These are phyloP conservation scores for Melospiza melodia DNA, from an alignment of 2,113 vertebrate species.

Conservation along the genomic window DNA sequence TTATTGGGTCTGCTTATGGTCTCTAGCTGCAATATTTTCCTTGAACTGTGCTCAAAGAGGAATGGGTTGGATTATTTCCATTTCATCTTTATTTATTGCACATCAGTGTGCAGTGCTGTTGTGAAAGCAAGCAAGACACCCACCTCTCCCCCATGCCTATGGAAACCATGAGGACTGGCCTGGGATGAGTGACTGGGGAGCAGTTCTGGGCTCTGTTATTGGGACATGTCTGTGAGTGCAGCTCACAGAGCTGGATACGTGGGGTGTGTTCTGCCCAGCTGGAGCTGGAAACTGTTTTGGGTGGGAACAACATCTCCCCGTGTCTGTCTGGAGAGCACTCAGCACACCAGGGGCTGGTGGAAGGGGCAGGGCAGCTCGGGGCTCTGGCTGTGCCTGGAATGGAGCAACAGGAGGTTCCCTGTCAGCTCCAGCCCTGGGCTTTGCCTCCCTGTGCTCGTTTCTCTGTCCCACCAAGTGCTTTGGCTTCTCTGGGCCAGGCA, in stretches of 20 bases:
- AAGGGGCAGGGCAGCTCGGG: not conserved
- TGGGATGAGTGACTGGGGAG: constrained; percentile 48
- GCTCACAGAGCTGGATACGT: not conserved
- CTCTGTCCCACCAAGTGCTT: not conserved
- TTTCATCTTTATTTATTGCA: constrained; percentile 61
- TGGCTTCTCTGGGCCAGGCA: not conserved
- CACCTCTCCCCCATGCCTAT: constrained; percentile 28
- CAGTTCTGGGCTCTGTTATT: constrained; percentile 4
- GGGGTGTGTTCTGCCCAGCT: constrained; percentile 12
- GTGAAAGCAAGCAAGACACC: constrained; percentile 39
- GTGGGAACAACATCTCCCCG: constrained; percentile 28
- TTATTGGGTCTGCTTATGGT: constrained; percentile 59
- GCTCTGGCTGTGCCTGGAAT: not conserved
- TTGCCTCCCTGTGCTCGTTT: not conserved
- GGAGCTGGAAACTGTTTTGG: constrained; percentile 29
- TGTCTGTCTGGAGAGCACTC: not conserved
- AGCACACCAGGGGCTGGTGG: not conserved
- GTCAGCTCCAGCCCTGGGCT: not conserved
- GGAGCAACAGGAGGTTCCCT: not conserved
- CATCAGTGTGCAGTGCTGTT: not conserved
- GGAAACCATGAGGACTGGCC: constrained; percentile 26
- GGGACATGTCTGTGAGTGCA: not conserved
- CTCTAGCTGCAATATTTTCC: constrained; percentile 60
- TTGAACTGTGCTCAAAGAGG: constrained; percentile 61
- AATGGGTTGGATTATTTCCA: constrained; percentile 62